Evolutionary conservation across 2,797 vertebrate genomes (phyloP), one percentile per base, ranked within the genome.

Genomic region (Masticophis lateralis): DNA sequence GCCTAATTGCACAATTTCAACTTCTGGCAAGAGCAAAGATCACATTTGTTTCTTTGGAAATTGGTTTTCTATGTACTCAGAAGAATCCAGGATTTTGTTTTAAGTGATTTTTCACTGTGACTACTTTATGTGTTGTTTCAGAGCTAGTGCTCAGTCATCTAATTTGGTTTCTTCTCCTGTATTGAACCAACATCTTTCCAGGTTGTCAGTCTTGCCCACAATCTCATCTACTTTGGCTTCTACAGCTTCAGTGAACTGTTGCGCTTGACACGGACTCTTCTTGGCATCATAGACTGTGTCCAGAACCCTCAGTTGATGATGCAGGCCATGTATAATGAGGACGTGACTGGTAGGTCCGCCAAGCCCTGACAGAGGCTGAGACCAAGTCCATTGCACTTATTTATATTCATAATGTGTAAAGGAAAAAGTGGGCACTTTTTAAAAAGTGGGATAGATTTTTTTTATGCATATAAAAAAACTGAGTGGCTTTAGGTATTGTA

Each of bases 191-290:
- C 59, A 5, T 86, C 87, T 69, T 91, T 93, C 10, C 96, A 99
- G 99, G 99, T 99, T 86, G 99, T 99, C 96, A 99, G 99, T 95
- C 97, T 99, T 95, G 99, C 99, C 55, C 98, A 99, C 97, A 99
- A 99, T 96, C 97, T 99, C 96, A 99, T 99, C 97, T 99, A 99
- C 97, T 99, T 99, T 95, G 99, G 99, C 87, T 99, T 99, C 98
- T 99, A 99, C 97, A 99, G 99, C 97, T 99, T 99, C 97, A 99
- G 99, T 20, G 99, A 99, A 97, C 98, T 99, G 90, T 98, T 99
- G 94, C 97, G 99, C 94, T 98, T 99, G 95, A 99, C 99, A 0
- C 98, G 99, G 92, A 99, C 99, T 0, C 98, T 99, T 92, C 97
- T 99, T 92, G 98, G 99, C 93, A 99, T 99, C 96, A 99, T 99